Evolutionary conservation across 2,797 vertebrate genomes (phyloP).

Genomic region (Pipistrellus pygmaeus): DNA sequence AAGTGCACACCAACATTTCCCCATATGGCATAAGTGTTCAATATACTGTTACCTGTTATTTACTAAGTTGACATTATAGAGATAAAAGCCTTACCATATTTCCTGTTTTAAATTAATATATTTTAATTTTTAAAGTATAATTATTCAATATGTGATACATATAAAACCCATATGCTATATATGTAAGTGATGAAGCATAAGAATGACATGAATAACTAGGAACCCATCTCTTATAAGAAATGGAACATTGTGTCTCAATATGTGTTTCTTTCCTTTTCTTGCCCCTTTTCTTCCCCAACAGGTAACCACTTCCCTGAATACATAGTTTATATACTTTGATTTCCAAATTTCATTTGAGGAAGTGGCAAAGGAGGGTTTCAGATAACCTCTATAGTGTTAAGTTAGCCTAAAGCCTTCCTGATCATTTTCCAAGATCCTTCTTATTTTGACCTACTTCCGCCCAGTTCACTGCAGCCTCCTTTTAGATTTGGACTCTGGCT

Average conservation of each 20-base stretch:
- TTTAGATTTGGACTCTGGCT: neutral
- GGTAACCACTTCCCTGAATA: neutral
- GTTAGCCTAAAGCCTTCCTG: neutral
- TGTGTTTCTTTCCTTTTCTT: neutral
- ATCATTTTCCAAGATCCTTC: neutral
- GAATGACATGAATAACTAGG: neutral
- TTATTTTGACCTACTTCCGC: neutral
- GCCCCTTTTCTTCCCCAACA: neutral
- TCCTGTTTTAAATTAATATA: neutral
- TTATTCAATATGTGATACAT: neutral
- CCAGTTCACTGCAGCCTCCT: neutral
- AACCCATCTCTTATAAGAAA: neutral
- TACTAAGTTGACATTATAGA: neutral
- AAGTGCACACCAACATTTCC: accelerated
- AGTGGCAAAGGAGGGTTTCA: neutral
- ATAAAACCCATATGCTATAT: neutral
- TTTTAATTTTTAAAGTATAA: neutral
- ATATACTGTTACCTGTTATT: neutral
- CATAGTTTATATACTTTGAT: neutral
- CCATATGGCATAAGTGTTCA: neutral
- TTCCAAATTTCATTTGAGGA: neutral
- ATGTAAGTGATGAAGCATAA: neutral
- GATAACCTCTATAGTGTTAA: neutral
- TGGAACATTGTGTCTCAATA: neutral
- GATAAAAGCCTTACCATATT: neutral